These are phyloP conservation scores for Lepidochitona cinerea DNA, from an alignment of 2,888 invertebrate species.

Conservation along the genomic window DNA sequence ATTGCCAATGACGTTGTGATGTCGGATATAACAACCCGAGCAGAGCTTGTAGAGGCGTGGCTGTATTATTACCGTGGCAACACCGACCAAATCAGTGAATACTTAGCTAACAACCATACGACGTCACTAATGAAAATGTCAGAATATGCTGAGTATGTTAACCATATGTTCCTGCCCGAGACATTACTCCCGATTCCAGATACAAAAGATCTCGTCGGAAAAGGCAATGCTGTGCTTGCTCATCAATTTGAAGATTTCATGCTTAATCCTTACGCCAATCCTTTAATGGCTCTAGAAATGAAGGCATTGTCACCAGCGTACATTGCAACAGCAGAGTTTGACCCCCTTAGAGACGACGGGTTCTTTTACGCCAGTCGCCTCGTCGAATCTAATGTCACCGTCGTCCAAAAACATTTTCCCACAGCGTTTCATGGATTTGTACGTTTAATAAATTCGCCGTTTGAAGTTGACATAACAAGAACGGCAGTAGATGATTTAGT, in stretches of 20 bases:
- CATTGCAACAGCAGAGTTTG: constrained; percentile 7
- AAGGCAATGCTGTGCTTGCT: background rate
- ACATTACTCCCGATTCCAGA: background rate
- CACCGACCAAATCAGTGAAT: background rate
- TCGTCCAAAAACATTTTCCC: background rate
- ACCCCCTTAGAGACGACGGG: constrained; percentile 9
- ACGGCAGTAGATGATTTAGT: background rate
- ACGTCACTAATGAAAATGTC: background rate
- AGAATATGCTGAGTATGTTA: background rate
- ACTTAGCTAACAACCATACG: constrained; percentile 11
- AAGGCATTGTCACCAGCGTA: constrained; percentile 1
- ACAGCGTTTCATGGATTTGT: background rate
- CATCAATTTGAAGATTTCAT: background rate
- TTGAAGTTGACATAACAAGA: background rate
- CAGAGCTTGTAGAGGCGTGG: background rate
- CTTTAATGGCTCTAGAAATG: constrained; percentile 5
- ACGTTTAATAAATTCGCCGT: background rate
- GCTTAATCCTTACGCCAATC: constrained; percentile 8
- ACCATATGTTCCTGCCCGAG: background rate
- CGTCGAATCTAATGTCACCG: background rate
- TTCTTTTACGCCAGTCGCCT: constrained; percentile 8
- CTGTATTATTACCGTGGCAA: background rate
- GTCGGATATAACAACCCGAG: background rate
- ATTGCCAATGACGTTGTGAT: constrained; percentile 22
- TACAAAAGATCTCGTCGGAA: background rate